Base-by-base conservation (phyloP, 2,797 vertebrate genomes). In the Heterohyrax brucei region DNA sequence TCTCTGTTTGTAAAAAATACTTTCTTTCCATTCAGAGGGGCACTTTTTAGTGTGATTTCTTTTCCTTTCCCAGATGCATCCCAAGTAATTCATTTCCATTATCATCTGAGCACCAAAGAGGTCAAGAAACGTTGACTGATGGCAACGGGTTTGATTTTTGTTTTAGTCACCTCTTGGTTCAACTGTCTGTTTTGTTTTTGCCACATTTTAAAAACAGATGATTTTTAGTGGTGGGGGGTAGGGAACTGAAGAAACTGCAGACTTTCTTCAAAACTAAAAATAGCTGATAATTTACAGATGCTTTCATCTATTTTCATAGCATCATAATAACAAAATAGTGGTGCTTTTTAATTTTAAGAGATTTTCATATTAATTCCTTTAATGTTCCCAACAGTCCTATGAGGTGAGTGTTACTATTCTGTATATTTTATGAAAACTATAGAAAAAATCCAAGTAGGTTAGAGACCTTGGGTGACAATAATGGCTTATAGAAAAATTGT, bases 301-400 rank as follows among this genome's bases (percentile, higher is more conserved):
- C 66, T 77, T 83, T 68, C 89, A 73, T 68, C 64, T 68, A 12
- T 68, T 68, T 62, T 30, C 28, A 14, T 68, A 64, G 24, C 62
- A 64, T 9, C 19, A 62, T 28, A 64, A 64, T 64, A 64, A 64
- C 50, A 89, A 3, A 86, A 86, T 94, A 79, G 21, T 83, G n/a
- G 26, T 93, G 14, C 4, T 53, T 94, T 86, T 72, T 72, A 56
- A 68, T 30, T 81, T 95, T 95, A 44, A 92, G 81, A 94, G 87
- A 73, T 0, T 89, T 80, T 86, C 14, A 53, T 77, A 18, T 72
- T 84, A 93, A 76, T 79, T 87, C 9, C 66, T 93, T 86, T 62
- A 91, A 39, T 83, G 30, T 8, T 78, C 18, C 26, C 24, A 78
- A 62, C 1, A 66, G 21, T 94, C 48, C 18, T 24, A 21, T 48